Evolutionary conservation across 1,140 invertebrate genomes (phyloP).

Genomic region (Aphidius gifuensis): DNA sequence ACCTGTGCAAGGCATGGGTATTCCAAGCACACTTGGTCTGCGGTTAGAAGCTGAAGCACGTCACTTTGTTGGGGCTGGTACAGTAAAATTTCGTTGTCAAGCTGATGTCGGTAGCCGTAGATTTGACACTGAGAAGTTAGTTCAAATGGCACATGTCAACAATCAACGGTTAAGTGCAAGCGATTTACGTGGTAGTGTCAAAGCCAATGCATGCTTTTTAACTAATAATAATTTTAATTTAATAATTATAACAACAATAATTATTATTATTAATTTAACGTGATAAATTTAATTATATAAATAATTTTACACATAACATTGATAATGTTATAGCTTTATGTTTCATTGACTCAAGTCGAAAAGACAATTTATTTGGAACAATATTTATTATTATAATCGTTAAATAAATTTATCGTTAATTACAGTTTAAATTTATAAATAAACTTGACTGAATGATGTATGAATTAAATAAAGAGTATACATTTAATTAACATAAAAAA

Average conservation of each 20-base stretch:
- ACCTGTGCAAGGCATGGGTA: conserved; percentile 12
- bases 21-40: conserved; percentile 33
- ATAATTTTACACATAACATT: too few species aligned
- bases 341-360: too few species aligned
- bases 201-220: conserved; percentile 4
- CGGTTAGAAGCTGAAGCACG: conserved; percentile 30
- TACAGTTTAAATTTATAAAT: too few species aligned
- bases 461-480: too few species aligned
- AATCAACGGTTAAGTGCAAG: conserved; percentile 38
- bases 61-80: conserved; percentile 27
- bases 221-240: not conserved
- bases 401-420: too few species aligned
- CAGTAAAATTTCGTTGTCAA: conserved; percentile 31
- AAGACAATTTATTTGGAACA: too few species aligned
- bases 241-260: conserved; percentile 7
- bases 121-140: conserved; percentile 25
- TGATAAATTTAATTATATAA: conserved; percentile 33
- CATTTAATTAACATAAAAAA: too few species aligned
- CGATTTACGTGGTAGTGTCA: conserved; percentile 27
- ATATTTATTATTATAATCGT: too few species aligned
- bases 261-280: conserved; percentile 28
- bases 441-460: too few species aligned
- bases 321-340: too few species aligned
- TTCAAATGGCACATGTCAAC: conserved; percentile 32
- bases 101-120: conserved; percentile 29